Evolutionary conservation across 2,888 invertebrate species (phyloP).

Genomic region (Alentia gelatinosa): DNA sequence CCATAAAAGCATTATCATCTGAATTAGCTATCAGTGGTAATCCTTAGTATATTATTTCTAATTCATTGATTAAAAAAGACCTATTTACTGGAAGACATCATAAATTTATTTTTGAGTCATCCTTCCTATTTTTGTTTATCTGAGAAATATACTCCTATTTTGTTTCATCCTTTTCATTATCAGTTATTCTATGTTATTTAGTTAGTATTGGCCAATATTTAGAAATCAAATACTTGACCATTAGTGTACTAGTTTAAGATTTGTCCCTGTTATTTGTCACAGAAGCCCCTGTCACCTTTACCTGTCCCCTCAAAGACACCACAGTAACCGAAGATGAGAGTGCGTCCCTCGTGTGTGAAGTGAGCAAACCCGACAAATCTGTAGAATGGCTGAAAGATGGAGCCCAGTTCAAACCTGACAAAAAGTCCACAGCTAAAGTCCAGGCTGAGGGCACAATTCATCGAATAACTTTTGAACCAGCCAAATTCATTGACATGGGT

Average conservation of each 20-base stretch:
- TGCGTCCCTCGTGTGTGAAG: conserved; percentile 74
- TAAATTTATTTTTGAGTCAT: too few relatives aligned
- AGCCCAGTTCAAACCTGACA: conserved; percentile 70
- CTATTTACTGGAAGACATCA: too few relatives aligned
- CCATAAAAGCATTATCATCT: too few relatives aligned
- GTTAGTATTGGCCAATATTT: neutral
- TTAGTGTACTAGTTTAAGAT: neutral
- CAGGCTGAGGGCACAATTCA: conserved; percentile 83
- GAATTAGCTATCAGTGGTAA: too few relatives aligned
- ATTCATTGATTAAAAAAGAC: too few relatives aligned
- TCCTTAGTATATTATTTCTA: too few relatives aligned
- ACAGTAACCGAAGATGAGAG: conserved; percentile 74
- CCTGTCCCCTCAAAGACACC: conserved; percentile 73
- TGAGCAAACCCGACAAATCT: conserved; percentile 66
- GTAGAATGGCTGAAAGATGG: conserved; percentile 55
- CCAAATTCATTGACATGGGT: conserved; percentile 74
- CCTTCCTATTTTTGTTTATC: too few relatives aligned
- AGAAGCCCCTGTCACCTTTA: conserved; percentile 88
- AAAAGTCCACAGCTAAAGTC: conserved; percentile 85
- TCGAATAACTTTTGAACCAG: conserved; percentile 70
- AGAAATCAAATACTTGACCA: neutral
- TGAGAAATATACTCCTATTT: too few relatives aligned
- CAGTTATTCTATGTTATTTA: neutral
- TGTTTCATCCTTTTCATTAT: neutral
- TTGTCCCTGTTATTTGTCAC: neutral